Evolutionary conservation across 2,113 vertebrate species (phyloP).

Genomic region (Aspidoscelis tigris): DNA sequence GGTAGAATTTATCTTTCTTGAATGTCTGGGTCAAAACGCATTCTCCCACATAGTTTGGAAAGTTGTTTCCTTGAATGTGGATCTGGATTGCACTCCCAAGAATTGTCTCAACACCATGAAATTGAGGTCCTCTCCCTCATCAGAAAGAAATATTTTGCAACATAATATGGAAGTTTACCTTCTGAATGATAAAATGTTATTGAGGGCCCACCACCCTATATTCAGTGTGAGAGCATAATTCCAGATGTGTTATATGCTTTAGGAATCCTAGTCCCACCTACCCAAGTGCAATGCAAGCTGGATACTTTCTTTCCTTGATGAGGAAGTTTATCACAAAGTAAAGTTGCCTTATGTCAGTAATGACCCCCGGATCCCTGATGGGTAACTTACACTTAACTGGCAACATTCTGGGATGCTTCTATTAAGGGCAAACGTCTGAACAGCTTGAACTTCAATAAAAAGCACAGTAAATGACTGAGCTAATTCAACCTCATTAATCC

Average conservation of each 20-base stretch:
- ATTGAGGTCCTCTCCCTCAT: neutral
- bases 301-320: conserved; percentile 32
- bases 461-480: conserved; percentile 73
- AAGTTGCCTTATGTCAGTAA: conserved; percentile 69
- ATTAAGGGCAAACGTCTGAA: conserved; percentile 71
- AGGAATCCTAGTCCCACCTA: neutral
- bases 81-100: neutral
- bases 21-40: too few species aligned
- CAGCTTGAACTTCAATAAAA: conserved; percentile 80
- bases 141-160: neutral
- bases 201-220: too few species aligned
- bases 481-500: conserved; percentile 81
- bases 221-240: neutral
- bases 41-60: too few species aligned
- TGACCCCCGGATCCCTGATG: conserved; percentile 71
- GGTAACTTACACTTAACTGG: conserved; percentile 75
- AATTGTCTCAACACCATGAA: neutral
- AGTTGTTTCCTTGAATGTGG: neutral
- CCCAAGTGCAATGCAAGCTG: neutral
- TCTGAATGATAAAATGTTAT: neutral
- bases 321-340: conserved; percentile 54
- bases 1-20: too few species aligned
- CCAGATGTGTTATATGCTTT: accelerated
- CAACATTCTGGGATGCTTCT: conserved; percentile 72
- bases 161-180: neutral